Evolutionary conservation across 1,140 invertebrate genomes (phyloP), one percentile per base, ranked within the genome.

Genomic region (Centruroides sculpturatus): DNA sequence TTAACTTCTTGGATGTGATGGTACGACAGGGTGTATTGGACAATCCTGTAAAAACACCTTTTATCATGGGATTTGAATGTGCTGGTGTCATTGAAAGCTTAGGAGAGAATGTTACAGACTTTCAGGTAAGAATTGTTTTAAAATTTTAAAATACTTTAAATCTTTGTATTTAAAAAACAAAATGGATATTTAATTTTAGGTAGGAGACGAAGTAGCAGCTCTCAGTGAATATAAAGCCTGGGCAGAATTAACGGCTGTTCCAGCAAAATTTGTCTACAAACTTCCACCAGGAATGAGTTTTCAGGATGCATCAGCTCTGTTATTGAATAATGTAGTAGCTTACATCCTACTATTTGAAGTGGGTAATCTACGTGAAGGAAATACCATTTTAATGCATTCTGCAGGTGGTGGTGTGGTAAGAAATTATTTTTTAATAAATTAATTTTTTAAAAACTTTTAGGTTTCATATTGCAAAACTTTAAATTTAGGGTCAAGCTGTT

Each of bases 341-440:
- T 85, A 92, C 71, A 84, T 89, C 63, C 76, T 92, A 61, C 80
- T 94, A 8, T 91, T 92, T 75, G 86, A 91, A 68, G 76, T 92
- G 68, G 87, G 83, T 48, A 83, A 83, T 68, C 74, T 92, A n/a
- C 78, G 81, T 4, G 80, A 83, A 51, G 87, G 86, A 58, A 89
- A 91, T 73, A 86, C 82, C 63, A 76, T 92, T 9, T 76, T 94
- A 55, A 77, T 92, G 35, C 89, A 92, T 71, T 90, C 87, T 34
- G 86, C 86, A 66, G 89, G 86, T 53, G 90, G 89, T 62, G 87
- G 87, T 56, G 86, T 93, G 76, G 88, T 91, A 80, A 87, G 87
- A 85, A 10, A 75, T 46, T 41, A 51, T 8, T 41, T 41, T 2
- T 41, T 5, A 41, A 41, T 41, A 41, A 41, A 41, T 41, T 6